A percentile compares a stretch with the other conserved stretches of the same genome.
Evolutionary conservation across 2,113 vertebrate genomes (phyloP).

Genomic region (Chloropsis hardwickii): DNA sequence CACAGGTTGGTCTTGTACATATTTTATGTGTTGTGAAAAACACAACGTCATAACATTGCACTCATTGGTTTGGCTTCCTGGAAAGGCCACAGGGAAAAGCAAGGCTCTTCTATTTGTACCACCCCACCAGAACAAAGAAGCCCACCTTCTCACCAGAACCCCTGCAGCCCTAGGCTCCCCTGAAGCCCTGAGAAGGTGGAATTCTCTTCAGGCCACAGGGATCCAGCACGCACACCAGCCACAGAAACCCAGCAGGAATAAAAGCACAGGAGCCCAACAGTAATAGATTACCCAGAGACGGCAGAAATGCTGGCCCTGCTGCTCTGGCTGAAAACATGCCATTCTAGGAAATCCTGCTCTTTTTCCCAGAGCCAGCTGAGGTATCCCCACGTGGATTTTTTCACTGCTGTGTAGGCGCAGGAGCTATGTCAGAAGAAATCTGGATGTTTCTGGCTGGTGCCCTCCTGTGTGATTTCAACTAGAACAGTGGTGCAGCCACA

Average conservation of each 20-base stretch:
- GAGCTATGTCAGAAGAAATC: background rate
- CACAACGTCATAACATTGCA: background rate
- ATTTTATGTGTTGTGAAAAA: background rate
- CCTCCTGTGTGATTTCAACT: background rate
- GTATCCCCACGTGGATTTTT: background rate
- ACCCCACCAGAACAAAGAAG: fast-evolving
- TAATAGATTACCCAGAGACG: background rate
- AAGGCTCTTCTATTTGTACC: fast-evolving
- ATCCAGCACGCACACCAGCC: background rate
- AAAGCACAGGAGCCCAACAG: background rate
- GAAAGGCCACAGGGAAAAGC: background rate
- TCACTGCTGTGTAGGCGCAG: background rate
- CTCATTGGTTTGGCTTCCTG: background rate
- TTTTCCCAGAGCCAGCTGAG: background rate
- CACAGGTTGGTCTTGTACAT: fast-evolving
- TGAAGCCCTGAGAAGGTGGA: background rate
- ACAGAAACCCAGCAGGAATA: background rate
- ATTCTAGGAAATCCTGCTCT: background rate
- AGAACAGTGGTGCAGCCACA: background rate
- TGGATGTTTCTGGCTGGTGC: background rate
- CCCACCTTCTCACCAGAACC: background rate
- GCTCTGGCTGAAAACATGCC: background rate
- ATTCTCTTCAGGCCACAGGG: background rate
- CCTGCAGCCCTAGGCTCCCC: background rate
- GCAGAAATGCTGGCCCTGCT: background rate